Evolutionary conservation across 2,797 vertebrate genomes (phyloP), one percentile per base, ranked within the genome.

Genomic region (Pteropus rufus): DNA sequence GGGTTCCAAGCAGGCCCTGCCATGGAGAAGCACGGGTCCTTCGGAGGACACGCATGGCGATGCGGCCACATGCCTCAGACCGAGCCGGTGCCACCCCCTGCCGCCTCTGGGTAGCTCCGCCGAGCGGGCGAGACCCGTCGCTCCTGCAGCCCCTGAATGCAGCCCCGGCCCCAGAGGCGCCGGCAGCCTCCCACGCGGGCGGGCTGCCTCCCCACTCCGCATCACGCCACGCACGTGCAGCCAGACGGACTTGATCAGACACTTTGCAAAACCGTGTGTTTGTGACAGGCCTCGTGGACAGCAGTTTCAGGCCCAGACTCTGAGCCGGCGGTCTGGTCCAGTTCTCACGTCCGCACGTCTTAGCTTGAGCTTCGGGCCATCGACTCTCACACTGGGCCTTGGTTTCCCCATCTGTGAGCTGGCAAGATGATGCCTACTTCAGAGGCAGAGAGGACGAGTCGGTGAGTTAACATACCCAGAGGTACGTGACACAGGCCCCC

Each of bases 221-320:
- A 3, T 46, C n/a, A 2, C 3, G 6, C 1, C 15, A 12, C 2
- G 10, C 9, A 3, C 18, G 2, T 5, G 5, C 9, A 0, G 10
- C 11, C 39, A 3, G 1, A 2, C 12, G 3, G 23, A 1, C 49
- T 36, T 1, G 3, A 7, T 18, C 2, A 6, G 70, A 31, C 67
- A 4, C 4, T 6, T 0, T 1, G 21, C n/a, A 24, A 6, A 19
- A 18, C 24, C 1, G 15, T 0, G 7, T 26, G n/a, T 44, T 10
- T 4, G n/a, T 56, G 29, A 21, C 36, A 24, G 1, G 3, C 0
- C 0, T 1, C 1, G 44, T 31, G 5, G n/a, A 12, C 31, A 0
- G 18, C 1, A 10, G 31, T 11, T 69, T 16, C 0, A 0, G 5
- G 23, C 58, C 77, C 39, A 31, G 46, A 44, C n/a, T 14, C 46